Base-by-base conservation (phyloP, 2,888 invertebrate genomes). In the Epicampocera succincta region DNA sequence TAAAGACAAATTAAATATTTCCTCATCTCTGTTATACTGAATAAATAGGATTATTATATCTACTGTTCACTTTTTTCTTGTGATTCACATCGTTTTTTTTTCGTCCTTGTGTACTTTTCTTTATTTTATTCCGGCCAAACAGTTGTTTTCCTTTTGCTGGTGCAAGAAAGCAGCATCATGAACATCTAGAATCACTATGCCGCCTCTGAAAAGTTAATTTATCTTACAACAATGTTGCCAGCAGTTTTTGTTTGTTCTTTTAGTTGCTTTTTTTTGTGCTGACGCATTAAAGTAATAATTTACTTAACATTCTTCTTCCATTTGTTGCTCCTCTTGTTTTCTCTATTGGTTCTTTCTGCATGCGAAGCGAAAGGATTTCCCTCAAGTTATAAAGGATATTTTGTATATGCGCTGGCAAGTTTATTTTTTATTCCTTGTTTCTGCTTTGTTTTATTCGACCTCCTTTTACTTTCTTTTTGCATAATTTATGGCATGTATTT, bases 401-500 rank as follows among this genome's bases (percentile, higher is more conserved):
- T 33, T 11, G 15, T 54, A 6, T n/a, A 25, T 52, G 25, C 8
- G 15, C 6, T 56, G 15, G 33, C 33, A 15, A 56, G 17, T 21
- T 56, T 33, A 56, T 56, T n/a, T 13, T 50, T 17, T 50, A 19
- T 21, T 56, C 13, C n/a, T 17, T 58, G 8, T 50, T 19, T 46
- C 21, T 58, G 46, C 17, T 42, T 58, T 19, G n/a, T n/a, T 56
- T 56, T 1, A 11, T 61, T 56, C 42, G 48, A 40, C 58, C 56
- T 58, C 80, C 69, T 74, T 69, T 69, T 48, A 63, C 12, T 25
- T 48, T 52, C 15, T 74, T 63, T 78, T 74, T 71, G 65, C 68
- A 80, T 74, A 80, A 74, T 80, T 80, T 80, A 74, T 80, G n/a
- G 69, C 50, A 29, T 48, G 54, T 69, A 69, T 63, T 79, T 61